phyloP scores from a whole-genome alignment of 2,888 invertebrate genomes.

The Drosophila nr. medialis region DNA sequence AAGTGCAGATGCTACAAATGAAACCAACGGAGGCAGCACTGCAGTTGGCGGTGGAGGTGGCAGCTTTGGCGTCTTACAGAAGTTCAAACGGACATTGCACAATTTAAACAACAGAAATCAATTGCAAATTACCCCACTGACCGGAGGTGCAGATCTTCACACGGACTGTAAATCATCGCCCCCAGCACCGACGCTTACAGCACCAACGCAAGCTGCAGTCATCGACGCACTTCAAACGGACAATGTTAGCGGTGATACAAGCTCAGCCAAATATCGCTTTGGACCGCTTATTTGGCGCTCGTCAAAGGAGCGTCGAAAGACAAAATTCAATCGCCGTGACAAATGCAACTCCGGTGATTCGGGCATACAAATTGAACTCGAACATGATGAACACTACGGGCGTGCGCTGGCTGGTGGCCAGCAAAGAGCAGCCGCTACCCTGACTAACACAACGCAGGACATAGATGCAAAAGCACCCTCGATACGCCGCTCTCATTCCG shows the following conservation, averaged over 20 bases:
- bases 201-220: slow-evolving; percentile 21
- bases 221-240: slow-evolving; percentile 1
- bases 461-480: slow-evolving; percentile 2
- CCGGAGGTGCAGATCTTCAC: slow-evolving; percentile 18
- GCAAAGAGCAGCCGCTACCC: neutral
- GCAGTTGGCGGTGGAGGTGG: slow-evolving; percentile 11
- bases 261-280: slow-evolving; percentile 86
- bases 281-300: slow-evolving; percentile 90
- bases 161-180: slow-evolving; percentile 39
- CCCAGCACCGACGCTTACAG: slow-evolving; percentile 42
- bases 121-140: slow-evolving; percentile 58
- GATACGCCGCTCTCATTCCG: slow-evolving; percentile 29
- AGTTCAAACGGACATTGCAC: slow-evolving; percentile 90
- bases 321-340: slow-evolving; percentile 88
- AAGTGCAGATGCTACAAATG: slow-evolving; percentile 6
- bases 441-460: neutral
- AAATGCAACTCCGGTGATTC: slow-evolving; percentile 91
- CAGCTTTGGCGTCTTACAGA: slow-evolving; percentile 87
- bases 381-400: slow-evolving; percentile 84
- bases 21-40: slow-evolving; percentile 17
- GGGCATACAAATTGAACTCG: slow-evolving; percentile 89
- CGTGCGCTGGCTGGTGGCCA: slow-evolving; percentile 35
- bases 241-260: slow-evolving; percentile 38
- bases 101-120: slow-evolving; percentile 82
- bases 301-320: slow-evolving; percentile 89